Evolutionary conservation across 1,140 invertebrate genomes (phyloP).

Genomic region (Zeugodacus cucurbitae): DNA sequence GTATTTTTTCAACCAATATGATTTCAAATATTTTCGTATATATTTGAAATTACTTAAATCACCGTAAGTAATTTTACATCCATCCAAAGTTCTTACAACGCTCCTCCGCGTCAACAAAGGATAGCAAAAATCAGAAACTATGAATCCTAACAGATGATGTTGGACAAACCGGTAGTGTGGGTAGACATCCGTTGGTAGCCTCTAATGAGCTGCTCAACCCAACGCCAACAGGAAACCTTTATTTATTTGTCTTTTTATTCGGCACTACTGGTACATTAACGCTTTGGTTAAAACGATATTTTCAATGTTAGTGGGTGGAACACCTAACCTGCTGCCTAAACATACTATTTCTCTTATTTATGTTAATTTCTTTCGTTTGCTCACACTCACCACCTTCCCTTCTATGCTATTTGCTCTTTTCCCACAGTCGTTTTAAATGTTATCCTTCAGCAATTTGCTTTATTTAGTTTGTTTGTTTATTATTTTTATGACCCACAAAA

Average conservation of each 20-base stretch:
- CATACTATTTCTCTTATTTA: not conserved
- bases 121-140: too few species aligned
- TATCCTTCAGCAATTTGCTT: not conserved
- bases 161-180: not conserved
- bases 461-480: constrained; percentile 13
- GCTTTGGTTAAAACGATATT: not conserved
- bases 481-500: constrained; percentile 36
- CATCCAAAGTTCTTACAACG: too few species aligned
- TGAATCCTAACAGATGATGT: too few species aligned
- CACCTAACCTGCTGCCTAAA: not conserved
- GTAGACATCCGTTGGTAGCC: not conserved
- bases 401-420: not conserved
- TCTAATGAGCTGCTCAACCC: constrained; percentile 20
- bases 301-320: too few species aligned
- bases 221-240: not conserved
- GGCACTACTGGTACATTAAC: not conserved
- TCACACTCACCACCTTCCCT: not conserved
- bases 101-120: too few species aligned
- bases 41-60: too few species aligned
- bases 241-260: not conserved
- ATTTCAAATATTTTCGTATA: too few species aligned
- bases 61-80: too few species aligned
- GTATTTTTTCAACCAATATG: too few species aligned
- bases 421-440: not conserved
- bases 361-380: constrained; percentile 3